Conservation (phyloP, 2,888 invertebrate species). For the Cremastobaeus sp. region DNA sequence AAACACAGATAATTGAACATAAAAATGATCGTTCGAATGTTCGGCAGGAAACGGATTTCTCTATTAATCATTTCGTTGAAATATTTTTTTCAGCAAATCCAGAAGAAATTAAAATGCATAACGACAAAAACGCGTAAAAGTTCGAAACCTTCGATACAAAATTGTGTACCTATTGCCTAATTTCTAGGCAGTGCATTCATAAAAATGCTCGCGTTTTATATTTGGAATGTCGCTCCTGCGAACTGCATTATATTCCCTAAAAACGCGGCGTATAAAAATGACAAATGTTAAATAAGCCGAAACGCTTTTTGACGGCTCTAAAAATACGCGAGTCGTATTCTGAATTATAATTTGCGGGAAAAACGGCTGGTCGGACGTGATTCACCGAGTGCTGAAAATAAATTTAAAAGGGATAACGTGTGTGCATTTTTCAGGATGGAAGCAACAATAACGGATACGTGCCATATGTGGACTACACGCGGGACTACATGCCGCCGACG, state of each 20-base stretch:
- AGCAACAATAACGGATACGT: conserved; percentile 92
- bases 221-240: too few relatives aligned
- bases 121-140: too few relatives aligned
- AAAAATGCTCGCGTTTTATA: too few relatives aligned
- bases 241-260: conserved; percentile 19
- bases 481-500: conserved; percentile 92
- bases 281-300: conserved; percentile 22
- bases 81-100: too few relatives aligned
- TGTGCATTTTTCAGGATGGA: conserved; percentile 81
- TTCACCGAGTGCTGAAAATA: conserved; percentile 6
- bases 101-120: too few relatives aligned
- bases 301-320: conserved; percentile 25
- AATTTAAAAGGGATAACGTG: conserved; percentile 31
- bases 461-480: conserved; percentile 92
- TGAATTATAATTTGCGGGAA: conserved; percentile 34
- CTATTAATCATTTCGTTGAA: too few relatives aligned
- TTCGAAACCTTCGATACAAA: too few relatives aligned
- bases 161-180: too few relatives aligned
- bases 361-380: conserved; percentile 1
- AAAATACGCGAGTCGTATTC: conserved; percentile 27
- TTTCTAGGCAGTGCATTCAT: too few relatives aligned
- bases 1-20: too few relatives aligned
- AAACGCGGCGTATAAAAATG: conserved; percentile 31
- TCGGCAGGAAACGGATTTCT: too few relatives aligned
- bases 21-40: too few relatives aligned